Evolutionary conservation across 2,797 vertebrate genomes (phyloP), one percentile per base, ranked within the genome.

Genomic region (Anomalospiza imberbis): DNA sequence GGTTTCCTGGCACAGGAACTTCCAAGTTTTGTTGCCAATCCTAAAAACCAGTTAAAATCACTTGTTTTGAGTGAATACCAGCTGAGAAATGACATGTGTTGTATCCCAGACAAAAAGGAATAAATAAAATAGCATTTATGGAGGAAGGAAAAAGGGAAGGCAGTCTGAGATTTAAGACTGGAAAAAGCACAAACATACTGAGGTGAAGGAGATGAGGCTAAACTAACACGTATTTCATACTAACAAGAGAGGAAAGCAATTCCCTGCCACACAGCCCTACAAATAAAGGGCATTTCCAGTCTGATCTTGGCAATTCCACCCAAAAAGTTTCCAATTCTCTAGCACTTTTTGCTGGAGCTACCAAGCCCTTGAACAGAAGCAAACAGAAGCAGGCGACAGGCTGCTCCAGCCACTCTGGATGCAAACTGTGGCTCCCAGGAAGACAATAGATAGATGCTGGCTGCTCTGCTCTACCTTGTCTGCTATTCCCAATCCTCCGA

Each of bases 191-290:
- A 51, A 57, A 50, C 4, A 22, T 42, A 9, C 1, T 2, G 22
- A 81, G 68, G 53, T 58, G 74, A 40, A 47, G n/a, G 22, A 79
- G 32, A 17, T n/a, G 53, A 79, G 50, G 76, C 88, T 62, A 53
- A 93, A 83, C 38, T 26, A 54, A 31, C 0, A 0, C 0, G 1
- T 17, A 45, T 32, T 55, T 26, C 25, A 25, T 19, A 44, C 1
- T 4, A 70, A 50, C 0, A 0, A 85, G 84, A 77, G 79, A 73
- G 48, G n/a, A 67, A 89, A 76, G 29, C 65, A 51, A 85, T 17
- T 20, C 65, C 44, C 36, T 66, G 18, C 22, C 38, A 55, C 58
- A 50, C 12, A 70, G 31, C 10, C 50, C 42, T 34, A 34, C 31
- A 32, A 70, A 50, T 5, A 48, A 77, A 67, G 53, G 75, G 29